Base-by-base conservation (phyloP, 2,888 invertebrate species). In the Trissolcus brochymenae region DNA sequence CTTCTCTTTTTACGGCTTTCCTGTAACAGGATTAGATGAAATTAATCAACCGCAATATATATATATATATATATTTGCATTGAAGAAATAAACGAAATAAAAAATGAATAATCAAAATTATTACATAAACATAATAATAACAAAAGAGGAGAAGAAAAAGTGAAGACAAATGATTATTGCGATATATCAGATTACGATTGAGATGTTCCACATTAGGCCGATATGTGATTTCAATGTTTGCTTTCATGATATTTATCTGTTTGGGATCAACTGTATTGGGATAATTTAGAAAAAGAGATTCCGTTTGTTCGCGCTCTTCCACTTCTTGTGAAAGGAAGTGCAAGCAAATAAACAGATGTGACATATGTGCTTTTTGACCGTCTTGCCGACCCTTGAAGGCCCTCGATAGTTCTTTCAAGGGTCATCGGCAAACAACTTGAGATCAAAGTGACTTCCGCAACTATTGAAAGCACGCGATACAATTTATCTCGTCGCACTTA, bases 401-500 rank as follows among this genome's bases (percentile, higher is more conserved):
- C 19, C 74, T 74, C 62, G 74, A 74, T 62, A 57, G 43, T 51
- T 74, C 57, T 16, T 75, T 59, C 49, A 75, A 64, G 75, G 75
- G 53, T 74, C 67, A 68, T 75, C 68, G 75, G 75, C 64, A 59
- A 68, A 68, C 68, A 59, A 64, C 41, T 59, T 54, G 64, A 70
- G 73, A 77, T 77, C 78, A 78, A 79, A 79, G 75, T 54, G 62
- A 77, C 77, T 77, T 77, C 77, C 79, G 79, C 56, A 66, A 72
- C 74, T 70, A 40, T 70, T 67, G 51, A 73, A 70, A 53, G 68
- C 68, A 66, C 64, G 72, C 72, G 72, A 72, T 66, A 76, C 43
- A 64, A 62, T 76, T 50, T 60, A 41, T 54, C 40, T 62, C 46
- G 0, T 57, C 21, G 50, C 65, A 51, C 55, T 65, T 78, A 73